Evolutionary conservation across 1,140 invertebrate genomes (phyloP).

Genomic region (Propsilocerus akamusi): DNA sequence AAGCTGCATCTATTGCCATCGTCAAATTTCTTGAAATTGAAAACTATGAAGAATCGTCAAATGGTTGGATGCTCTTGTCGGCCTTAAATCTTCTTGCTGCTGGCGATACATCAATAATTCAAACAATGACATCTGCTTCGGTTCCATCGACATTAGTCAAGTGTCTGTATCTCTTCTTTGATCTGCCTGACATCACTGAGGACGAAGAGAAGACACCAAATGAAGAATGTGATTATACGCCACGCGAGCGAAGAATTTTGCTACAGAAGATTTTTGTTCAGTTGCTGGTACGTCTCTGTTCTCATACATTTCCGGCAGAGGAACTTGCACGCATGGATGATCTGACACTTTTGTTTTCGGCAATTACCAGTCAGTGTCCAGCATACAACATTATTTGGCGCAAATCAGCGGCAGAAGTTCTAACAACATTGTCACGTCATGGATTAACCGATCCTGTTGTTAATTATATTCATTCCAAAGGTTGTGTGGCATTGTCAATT

Average conservation of each 20-base stretch:
- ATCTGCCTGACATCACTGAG: conserved; percentile 80
- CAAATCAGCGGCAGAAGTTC: conserved; percentile 88
- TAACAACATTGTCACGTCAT: conserved; percentile 89
- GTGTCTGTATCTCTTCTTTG: conserved; percentile 97
- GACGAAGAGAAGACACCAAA: conserved; percentile 53
- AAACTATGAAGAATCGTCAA: conserved; percentile 78
- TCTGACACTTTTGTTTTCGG: conserved; percentile 85
- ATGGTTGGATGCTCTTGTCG: conserved; percentile 90
- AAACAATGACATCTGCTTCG: conserved; percentile 88
- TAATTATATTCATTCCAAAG: conserved; percentile 92
- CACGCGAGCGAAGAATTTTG: conserved; percentile 73
- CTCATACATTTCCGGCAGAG: conserved; percentile 80
- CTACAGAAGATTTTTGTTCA: conserved; percentile 95
- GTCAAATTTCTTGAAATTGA: conserved; percentile 90
- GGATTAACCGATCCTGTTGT: conserved; percentile 83
- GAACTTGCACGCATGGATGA: conserved; percentile 94
- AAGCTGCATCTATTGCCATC: conserved; percentile 87
- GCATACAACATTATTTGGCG: conserved; percentile 88
- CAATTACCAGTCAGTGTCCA: conserved; percentile 88
- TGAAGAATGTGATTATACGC: conserved; percentile 69
- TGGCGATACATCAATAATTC: conserved; percentile 54
- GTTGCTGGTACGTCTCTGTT: conserved; percentile 84
- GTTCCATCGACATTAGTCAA: conserved; percentile 96
- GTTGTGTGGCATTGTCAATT: conserved; percentile 84
- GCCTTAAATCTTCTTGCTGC: conserved; percentile 79